Percentiles rank a stretch among this genome's conserved stretches.
Evolutionary conservation across 2,888 invertebrate genomes (phyloP).

Genomic region (Cotesia congregata): DNA sequence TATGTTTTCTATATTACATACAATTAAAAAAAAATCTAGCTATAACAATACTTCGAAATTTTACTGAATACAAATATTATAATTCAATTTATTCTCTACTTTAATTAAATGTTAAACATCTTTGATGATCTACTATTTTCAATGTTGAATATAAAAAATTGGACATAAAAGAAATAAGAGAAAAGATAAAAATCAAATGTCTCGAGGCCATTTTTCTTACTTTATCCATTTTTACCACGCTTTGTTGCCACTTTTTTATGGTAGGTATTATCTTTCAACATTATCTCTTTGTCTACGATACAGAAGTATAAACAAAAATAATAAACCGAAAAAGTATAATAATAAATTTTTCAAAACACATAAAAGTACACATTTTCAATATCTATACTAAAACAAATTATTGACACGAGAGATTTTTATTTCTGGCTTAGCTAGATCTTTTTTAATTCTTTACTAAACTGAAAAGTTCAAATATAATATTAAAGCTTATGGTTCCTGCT

Average conservation of each 20-base stretch:
- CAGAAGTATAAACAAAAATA: neutral
- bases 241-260: neutral
- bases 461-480: too few relatives aligned
- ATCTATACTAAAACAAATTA: too few relatives aligned
- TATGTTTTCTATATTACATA: neutral
- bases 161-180: slow-evolving; percentile 1
- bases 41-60: neutral
- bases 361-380: neutral
- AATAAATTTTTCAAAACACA: neutral
- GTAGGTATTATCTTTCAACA: neutral
- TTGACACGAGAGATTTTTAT: too few relatives aligned
- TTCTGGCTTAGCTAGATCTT: too few relatives aligned
- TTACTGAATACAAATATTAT: neutral
- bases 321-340: neutral
- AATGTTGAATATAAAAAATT: neutral
- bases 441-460: too few relatives aligned
- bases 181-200: neutral
- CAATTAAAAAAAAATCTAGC: neutral
- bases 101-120: neutral
- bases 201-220: neutral
- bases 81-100: neutral
- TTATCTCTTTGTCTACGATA: neutral
- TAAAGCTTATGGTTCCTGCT: too few relatives aligned
- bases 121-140: neutral
- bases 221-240: neutral